Conservation (phyloP, 2,113 vertebrate species). For the Xiphophorus couchianus region DNA sequence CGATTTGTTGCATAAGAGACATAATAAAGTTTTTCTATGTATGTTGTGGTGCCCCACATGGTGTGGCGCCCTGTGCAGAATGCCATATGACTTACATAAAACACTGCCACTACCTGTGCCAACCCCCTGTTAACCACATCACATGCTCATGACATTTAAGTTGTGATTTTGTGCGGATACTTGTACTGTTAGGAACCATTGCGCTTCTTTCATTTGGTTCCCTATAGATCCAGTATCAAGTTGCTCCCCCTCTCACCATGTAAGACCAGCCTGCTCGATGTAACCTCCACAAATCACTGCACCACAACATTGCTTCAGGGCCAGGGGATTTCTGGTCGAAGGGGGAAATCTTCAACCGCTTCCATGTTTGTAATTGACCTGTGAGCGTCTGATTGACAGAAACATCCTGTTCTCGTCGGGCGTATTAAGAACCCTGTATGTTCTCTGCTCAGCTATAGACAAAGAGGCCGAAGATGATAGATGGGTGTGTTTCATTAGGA, state of each 20-base stretch:
- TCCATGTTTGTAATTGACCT: constrained; percentile 46
- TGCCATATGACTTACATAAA: too few species aligned
- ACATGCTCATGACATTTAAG: not conserved
- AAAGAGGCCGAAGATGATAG: constrained; percentile 17
- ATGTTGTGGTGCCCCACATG: too few species aligned
- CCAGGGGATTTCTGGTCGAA: constrained; percentile 55
- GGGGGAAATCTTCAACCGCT: constrained; percentile 40
- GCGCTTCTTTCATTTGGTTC: constrained; percentile 39
- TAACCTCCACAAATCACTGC: constrained; percentile 63
- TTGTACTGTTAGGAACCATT: not conserved
- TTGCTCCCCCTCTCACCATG: constrained; percentile 46
- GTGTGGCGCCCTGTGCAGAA: too few species aligned
- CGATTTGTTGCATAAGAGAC: too few species aligned
- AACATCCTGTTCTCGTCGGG: constrained; percentile 8
- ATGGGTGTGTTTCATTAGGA: constrained; percentile 6
- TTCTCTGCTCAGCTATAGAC: constrained; percentile 1
- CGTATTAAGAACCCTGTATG: not conserved
- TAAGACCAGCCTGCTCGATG: constrained; percentile 58
- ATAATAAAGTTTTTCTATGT: too few species aligned
- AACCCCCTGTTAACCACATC: not conserved
- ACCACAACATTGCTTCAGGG: constrained; percentile 41
- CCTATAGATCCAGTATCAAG: constrained; percentile 53
- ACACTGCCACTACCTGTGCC: too few species aligned
- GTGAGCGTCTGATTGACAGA: constrained; percentile 19
- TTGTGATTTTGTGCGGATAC: not conserved